phyloP scores from a whole-genome alignment of 2,113 vertebrate genomes.

The Poicephalus gulielmi region DNA sequence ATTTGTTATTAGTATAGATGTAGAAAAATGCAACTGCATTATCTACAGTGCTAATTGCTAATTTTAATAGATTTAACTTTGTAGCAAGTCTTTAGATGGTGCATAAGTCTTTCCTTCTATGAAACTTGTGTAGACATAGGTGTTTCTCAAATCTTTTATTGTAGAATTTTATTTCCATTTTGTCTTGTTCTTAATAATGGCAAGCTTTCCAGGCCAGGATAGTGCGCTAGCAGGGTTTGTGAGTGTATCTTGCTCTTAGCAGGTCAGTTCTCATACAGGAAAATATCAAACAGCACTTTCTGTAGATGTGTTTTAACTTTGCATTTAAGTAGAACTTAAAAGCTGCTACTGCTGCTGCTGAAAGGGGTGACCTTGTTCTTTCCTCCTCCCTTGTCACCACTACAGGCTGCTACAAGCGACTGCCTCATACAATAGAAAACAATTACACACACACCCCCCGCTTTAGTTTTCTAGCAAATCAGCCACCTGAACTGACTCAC shows the following conservation, averaged over 20 bases:
- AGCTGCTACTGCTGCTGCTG: not conserved
- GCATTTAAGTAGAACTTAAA: not conserved
- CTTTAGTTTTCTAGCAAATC: not conserved
- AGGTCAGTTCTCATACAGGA: not conserved
- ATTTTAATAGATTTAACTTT: not conserved
- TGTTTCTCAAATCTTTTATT: not conserved
- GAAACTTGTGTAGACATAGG: not conserved
- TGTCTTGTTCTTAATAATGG: not conserved
- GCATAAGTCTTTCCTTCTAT: not conserved
- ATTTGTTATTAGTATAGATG: not conserved
- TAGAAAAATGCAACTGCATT: not conserved
- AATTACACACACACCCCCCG: accelerated
- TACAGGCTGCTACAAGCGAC: not conserved
- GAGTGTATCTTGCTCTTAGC: not conserved
- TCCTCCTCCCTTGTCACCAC: not conserved
- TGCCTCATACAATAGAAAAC: not conserved
- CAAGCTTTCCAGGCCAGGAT: not conserved
- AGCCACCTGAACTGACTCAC: not conserved
- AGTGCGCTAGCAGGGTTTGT: not conserved
- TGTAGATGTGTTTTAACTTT: not conserved
- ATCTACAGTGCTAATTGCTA: not conserved
- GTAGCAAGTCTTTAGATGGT: not conserved
- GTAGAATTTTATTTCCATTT: not conserved
- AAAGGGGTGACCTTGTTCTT: not conserved
- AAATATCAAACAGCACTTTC: not conserved